A percentile compares a stretch with the other conserved stretches of the same genome.
Evolutionary conservation across 2,888 invertebrate genomes (phyloP).

Genomic region (Plusia festucae): DNA sequence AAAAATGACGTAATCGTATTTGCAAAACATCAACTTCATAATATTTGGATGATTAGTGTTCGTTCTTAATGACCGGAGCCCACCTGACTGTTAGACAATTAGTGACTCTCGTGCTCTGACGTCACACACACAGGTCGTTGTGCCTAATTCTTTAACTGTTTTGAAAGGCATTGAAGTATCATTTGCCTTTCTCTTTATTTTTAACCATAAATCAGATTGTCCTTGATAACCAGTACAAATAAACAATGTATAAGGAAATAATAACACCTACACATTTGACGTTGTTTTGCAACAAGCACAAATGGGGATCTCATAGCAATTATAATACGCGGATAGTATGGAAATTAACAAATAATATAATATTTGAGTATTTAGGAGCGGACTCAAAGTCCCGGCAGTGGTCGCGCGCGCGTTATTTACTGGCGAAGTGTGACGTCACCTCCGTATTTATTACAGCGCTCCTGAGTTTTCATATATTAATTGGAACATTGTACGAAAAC

Average conservation of each 20-base stretch:
- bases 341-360: too few species aligned
- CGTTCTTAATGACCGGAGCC: background rate
- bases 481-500: slow-evolving; percentile 1
- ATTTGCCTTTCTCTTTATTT: background rate
- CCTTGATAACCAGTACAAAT: background rate
- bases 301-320: too few species aligned
- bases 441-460: slow-evolving; percentile 2
- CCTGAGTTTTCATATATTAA: background rate
- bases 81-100: background rate
- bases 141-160: background rate
- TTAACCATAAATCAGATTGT: background rate
- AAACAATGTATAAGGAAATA: background rate
- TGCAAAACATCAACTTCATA: background rate
- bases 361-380: too few species aligned
- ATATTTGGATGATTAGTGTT: background rate
- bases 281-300: too few species aligned
- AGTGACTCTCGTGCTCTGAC: slow-evolving; percentile 3
- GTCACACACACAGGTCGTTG: background rate
- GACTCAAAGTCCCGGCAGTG: background rate
- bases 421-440: background rate
- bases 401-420: slow-evolving; percentile 10
- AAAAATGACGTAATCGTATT: slow-evolving; percentile 1
- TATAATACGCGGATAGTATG: too few species aligned
- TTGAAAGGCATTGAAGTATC: background rate
- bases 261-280: too few species aligned